These are phyloP conservation scores for Eurytoma californica DNA, from an alignment of 2,888 invertebrate genomes.

Conservation along the genomic window DNA sequence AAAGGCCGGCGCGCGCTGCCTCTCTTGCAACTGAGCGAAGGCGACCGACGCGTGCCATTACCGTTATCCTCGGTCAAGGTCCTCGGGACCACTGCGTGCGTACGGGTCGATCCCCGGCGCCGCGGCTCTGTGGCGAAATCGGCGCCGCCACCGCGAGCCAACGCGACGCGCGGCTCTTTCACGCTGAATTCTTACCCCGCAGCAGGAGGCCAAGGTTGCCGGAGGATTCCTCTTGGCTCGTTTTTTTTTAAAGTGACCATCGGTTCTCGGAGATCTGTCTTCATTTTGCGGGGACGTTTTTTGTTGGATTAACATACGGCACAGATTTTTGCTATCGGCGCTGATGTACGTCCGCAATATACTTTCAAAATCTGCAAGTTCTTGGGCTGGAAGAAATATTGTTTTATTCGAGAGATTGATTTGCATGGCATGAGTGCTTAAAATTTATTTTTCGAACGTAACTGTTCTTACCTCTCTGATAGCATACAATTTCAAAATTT, in stretches of 20 bases:
- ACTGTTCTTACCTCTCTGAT: too few relatives aligned
- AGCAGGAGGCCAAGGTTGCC: not conserved
- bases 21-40: slow-evolving; percentile 1
- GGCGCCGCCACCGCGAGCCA: not conserved
- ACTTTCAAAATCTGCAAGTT: too few relatives aligned
- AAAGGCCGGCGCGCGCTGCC: not conserved
- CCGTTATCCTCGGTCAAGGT: slow-evolving; percentile 72
- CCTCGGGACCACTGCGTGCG: slow-evolving; percentile 49
- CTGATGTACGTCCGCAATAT: too few relatives aligned
- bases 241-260: too few relatives aligned
- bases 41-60: slow-evolving; percentile 49
- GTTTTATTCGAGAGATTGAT: too few relatives aligned
- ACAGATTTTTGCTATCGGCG: too few relatives aligned
- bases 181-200: not conserved
- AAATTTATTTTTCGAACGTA: too few relatives aligned
- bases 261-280: not conserved
- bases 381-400: too few relatives aligned
- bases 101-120: not conserved
- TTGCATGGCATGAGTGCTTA: too few relatives aligned
- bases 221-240: not conserved
- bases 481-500: not conserved
- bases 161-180: not conserved
- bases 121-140: slow-evolving; percentile 25
- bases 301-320: not conserved
- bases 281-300: not conserved